Evolutionary conservation across 2,797 vertebrate species (phyloP), one percentile per base, ranked within the genome.

Genomic region (Phrynocephalus vlangalii): DNA sequence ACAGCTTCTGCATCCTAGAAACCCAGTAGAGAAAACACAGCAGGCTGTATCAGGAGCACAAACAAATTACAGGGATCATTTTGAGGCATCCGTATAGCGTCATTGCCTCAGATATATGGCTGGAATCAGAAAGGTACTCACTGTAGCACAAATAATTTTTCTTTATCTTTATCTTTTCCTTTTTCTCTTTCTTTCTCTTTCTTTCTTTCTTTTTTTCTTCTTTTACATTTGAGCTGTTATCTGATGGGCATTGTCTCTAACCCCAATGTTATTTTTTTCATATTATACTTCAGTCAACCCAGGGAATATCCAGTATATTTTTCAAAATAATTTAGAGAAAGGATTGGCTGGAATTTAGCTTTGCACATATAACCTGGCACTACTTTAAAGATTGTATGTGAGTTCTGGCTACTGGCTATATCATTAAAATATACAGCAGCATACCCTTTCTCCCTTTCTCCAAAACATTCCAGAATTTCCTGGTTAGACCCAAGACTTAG

Each of bases 261-360:
- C 78, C 16, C 6, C 44, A 56, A 67, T 84, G 26, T 85, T 33
- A 66, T 83, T 84, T 33, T 44, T 48, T 73, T 78, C 20, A 28
- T 67, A 87, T 85, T 77, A 26, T 77, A 70, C 83, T 81, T 83
- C 48, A 44, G 60, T 68, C 20, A 60, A 56, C 72, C 7, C 33
- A 70, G 72, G 82, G 67, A 84, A 79, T 85, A 44, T 52, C 82
- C 30, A 56, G 20, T 20, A 66, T 73, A 28, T 83, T 87, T 85
- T 72, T 60, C 73, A 73, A 80, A 90, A 80, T 63, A 90, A 52
- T 83, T 87, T 66, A 84, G 76, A 78, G 63, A 28, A 87, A 70
- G 77, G 60, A 83, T 20, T 68, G 63, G 44, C 70, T 81, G 71
- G 10, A 75, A 50, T 80, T 84, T 60, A 73, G 24, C 9, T 22